A percentile compares a stretch with the other conserved stretches of the same genome.
Conservation (phyloP, 2,113 vertebrate genomes). For the Oriolus oriolus region DNA sequence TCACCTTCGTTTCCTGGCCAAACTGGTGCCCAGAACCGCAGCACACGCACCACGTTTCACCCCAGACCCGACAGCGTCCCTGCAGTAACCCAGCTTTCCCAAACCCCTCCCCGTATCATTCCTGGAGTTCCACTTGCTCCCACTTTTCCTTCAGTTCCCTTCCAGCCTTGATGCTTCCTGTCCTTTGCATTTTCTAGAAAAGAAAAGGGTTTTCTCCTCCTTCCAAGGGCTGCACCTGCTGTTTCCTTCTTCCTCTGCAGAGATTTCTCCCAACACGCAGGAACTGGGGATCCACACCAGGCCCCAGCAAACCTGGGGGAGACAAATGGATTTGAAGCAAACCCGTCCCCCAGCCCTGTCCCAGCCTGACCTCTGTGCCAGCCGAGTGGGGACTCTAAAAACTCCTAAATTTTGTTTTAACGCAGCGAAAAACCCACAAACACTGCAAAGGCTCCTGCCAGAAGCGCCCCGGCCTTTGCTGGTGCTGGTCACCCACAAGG, state of each 20-base stretch:
- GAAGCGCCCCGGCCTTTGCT: accelerated
- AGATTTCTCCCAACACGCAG: accelerated
- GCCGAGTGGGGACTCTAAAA: not conserved
- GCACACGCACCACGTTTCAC: accelerated
- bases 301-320: not conserved
- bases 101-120: not conserved
- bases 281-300: accelerated
- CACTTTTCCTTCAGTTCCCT: not conserved
- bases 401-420: accelerated
- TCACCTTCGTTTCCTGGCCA: not conserved
- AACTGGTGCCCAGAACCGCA: accelerated
- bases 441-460: not conserved
- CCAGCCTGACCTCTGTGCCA: accelerated
- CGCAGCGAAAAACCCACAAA: not conserved
- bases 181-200: not conserved
- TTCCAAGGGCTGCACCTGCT: not conserved
- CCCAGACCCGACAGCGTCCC: not conserved
- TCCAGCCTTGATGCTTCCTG: not conserved
- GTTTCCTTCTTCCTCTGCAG: not conserved
- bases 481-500: accelerated
- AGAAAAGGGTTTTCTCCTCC: not conserved
- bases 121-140: not conserved
- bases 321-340: accelerated
- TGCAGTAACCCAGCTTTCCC: accelerated
- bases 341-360: not conserved